A percentile compares a stretch with the other conserved stretches of the same genome.
Conservation (phyloP, 2,113 vertebrate species). For the Micronycteris hirsuta region DNA sequence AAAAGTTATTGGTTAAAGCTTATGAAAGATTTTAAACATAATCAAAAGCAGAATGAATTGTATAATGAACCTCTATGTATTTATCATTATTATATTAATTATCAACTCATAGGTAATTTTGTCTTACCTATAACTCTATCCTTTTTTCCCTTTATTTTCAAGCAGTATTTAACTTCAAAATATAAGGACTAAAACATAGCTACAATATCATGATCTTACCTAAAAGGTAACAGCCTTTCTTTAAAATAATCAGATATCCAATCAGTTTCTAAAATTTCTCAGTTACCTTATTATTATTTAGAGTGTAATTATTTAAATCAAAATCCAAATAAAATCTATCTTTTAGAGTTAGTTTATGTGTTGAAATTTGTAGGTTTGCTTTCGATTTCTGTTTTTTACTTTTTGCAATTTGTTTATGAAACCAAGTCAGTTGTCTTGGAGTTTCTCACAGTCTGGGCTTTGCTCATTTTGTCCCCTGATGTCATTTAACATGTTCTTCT, state of each 20-base stretch:
- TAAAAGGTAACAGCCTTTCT: not conserved
- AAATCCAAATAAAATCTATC: not conserved
- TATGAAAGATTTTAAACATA: not conserved
- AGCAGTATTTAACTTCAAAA: not conserved
- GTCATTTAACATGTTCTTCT: not conserved
- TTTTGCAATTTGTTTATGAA: not conserved
- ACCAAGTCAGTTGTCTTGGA: not conserved
- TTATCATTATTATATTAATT: not conserved
- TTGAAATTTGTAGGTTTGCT: not conserved
- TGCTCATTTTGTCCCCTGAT: not conserved
- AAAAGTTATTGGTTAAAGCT: not conserved
- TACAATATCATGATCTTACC: not conserved
- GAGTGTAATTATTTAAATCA: not conserved
- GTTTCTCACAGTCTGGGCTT: not conserved
- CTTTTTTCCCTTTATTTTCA: not conserved
- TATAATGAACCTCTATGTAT: not conserved
- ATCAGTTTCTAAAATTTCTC: not conserved
- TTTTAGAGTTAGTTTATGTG: not conserved
- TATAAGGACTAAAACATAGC: not conserved
- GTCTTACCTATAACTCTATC: not conserved
- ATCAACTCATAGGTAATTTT: not conserved
- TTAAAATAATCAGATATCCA: not conserved
- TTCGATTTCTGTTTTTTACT: not conserved
- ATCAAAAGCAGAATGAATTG: not conserved
- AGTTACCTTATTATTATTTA: not conserved